Evolutionary conservation across 2,797 vertebrate genomes (phyloP).

Genomic region (Nyctibius grandis): DNA sequence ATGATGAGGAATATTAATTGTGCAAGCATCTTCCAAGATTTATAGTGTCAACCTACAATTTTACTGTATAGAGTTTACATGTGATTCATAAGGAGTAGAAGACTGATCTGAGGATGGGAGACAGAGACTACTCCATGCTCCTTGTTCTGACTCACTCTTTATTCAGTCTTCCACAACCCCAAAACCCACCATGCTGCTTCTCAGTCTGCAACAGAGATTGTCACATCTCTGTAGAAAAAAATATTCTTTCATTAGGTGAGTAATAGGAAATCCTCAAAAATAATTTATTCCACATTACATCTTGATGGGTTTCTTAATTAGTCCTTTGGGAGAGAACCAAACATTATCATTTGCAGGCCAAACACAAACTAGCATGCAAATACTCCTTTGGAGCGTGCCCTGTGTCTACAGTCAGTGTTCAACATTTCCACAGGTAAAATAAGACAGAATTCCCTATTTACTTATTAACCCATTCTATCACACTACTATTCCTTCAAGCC

Average conservation of each 20-base stretch:
- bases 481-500: not conserved
- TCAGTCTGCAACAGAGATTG: not conserved
- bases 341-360: not conserved
- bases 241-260: not conserved
- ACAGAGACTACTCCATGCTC: not conserved
- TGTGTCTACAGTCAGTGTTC: not conserved
- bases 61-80: not conserved
- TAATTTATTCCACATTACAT: not conserved
- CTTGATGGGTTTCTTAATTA: not conserved
- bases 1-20: not conserved
- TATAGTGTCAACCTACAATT: not conserved
- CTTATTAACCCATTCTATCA: not conserved
- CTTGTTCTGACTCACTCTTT: not conserved
- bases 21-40: not conserved
- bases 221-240: not conserved
- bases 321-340: not conserved
- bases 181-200: not conserved
- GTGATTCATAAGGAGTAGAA: not conserved
- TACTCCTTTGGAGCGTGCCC: not conserved
- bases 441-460: not conserved
- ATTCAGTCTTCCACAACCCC: not conserved
- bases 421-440: not conserved
- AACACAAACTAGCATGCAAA: not conserved
- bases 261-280: not conserved
- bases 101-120: not conserved